Evolutionary conservation across 2,113 vertebrate species (phyloP).

Genomic region (Chionomys nivalis): DNA sequence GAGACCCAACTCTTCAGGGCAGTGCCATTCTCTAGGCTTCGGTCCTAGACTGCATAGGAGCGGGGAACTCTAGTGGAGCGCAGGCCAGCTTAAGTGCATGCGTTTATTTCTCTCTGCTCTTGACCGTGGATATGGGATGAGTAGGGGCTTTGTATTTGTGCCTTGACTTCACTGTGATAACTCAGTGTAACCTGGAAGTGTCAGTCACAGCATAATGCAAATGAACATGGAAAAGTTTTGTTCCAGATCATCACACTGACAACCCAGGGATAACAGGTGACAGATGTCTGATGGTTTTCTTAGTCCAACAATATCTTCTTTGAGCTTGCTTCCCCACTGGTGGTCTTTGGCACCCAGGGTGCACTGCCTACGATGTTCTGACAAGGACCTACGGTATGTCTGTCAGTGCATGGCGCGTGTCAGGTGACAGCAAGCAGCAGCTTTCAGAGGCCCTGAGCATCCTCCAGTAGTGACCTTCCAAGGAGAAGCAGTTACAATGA

Average conservation of each 20-base stretch:
- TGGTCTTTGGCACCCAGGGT: no score
- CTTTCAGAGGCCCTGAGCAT: background rate
- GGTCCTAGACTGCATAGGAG: background rate
- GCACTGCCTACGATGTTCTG: background rate
- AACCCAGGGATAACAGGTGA: background rate
- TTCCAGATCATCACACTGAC: background rate
- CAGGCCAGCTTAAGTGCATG: background rate
- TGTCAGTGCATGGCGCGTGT: no score
- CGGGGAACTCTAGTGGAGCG: accelerated
- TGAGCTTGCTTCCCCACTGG: background rate
- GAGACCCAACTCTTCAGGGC: background rate
- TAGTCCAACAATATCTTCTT: background rate
- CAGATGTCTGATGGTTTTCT: accelerated
- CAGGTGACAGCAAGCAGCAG: accelerated
- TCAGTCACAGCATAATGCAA: background rate
- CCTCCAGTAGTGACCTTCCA: background rate
- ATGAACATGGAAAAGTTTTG: background rate
- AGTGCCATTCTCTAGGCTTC: background rate
- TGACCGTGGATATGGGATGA: background rate
- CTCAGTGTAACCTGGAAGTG: no score
- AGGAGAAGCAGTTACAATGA: accelerated
- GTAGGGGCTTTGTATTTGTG: accelerated
- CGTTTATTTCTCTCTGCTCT: background rate
- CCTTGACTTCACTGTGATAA: accelerated
- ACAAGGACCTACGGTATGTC: background rate